These are phyloP conservation scores for Ginglymostoma cirratum DNA, from an alignment of 2,113 vertebrate species.

Conservation along the genomic window DNA sequence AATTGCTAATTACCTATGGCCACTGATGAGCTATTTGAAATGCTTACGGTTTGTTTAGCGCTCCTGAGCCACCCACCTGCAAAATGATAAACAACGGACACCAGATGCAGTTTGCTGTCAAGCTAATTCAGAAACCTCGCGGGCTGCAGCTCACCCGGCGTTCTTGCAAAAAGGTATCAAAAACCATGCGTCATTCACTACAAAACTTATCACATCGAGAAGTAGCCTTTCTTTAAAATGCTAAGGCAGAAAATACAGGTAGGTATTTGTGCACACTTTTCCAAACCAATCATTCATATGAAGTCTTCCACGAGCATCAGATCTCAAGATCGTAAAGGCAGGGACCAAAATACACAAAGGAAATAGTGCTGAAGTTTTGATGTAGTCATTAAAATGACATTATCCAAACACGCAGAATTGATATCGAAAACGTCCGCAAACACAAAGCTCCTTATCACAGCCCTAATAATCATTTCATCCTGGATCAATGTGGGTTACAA, in stretches of 20 bases:
- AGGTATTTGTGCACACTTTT: not conserved
- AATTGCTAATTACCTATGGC: not conserved
- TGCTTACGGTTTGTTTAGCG: not conserved
- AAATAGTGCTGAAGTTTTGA: conserved; percentile 16
- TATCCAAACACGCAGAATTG: not conserved
- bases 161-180: not conserved
- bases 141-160: not conserved
- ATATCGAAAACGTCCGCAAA: not conserved
- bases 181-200: not conserved
- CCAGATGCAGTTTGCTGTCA: not conserved
- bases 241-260: not conserved
- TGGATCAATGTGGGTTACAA: not conserved
- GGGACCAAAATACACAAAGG: not conserved
- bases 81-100: conserved; percentile 26
- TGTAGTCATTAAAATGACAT: not conserved
- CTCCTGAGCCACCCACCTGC: conserved; percentile 21
- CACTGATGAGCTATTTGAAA: not conserved
- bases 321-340: not conserved
- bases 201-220: not conserved
- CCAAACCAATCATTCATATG: not conserved
- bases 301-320: not conserved
- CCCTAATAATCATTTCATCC: not conserved
- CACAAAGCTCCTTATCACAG: not conserved
- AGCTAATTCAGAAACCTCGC: not conserved
- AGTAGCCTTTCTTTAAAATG: not conserved